Evolutionary conservation across 2,888 invertebrate species (phyloP).

Genomic region (Pollenia angustigena): DNA sequence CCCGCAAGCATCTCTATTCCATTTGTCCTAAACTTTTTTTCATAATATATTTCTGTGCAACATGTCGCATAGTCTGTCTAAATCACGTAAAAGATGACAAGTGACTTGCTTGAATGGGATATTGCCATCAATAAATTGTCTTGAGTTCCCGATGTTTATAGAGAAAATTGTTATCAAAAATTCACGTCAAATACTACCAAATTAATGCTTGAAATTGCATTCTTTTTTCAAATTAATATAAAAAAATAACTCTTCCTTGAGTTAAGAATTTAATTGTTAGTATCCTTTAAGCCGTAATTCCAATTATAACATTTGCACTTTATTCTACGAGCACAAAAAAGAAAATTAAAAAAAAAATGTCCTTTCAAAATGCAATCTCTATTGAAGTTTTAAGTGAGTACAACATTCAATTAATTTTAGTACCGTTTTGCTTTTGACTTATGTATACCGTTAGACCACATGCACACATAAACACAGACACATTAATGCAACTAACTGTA

Average conservation of each 20-base stretch:
- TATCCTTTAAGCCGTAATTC: slow-evolving; percentile 24
- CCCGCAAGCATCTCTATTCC: too few relatives aligned
- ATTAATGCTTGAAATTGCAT: background rate
- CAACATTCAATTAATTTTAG: slow-evolving; percentile 64
- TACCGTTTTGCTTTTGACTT: slow-evolving; percentile 36
- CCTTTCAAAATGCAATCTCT: slow-evolving; percentile 49
- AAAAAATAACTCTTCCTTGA: slow-evolving; percentile 3
- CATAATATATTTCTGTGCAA: too few relatives aligned
- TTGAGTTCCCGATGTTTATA: too few relatives aligned
- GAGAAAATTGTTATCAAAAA: too few relatives aligned
- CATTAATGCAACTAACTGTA: slow-evolving; percentile 5
- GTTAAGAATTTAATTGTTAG: background rate
- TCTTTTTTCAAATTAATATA: background rate
- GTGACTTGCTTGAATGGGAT: too few relatives aligned
- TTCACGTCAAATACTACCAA: background rate
- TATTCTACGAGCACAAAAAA: slow-evolving; percentile 32
- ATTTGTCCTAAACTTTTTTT: too few relatives aligned
- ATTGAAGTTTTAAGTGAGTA: slow-evolving; percentile 63
- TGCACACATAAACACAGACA: slow-evolving; percentile 14
- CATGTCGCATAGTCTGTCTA: too few relatives aligned
- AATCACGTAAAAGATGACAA: too few relatives aligned
- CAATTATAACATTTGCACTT: slow-evolving; percentile 50
- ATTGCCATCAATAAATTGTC: too few relatives aligned
- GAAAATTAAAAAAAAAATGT: slow-evolving; percentile 43
- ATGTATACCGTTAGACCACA: slow-evolving; percentile 7